Evolutionary conservation across 2,888 invertebrate genomes (phyloP), one percentile per base, ranked within the genome.

Genomic region (Cyaniris semiargus): DNA sequence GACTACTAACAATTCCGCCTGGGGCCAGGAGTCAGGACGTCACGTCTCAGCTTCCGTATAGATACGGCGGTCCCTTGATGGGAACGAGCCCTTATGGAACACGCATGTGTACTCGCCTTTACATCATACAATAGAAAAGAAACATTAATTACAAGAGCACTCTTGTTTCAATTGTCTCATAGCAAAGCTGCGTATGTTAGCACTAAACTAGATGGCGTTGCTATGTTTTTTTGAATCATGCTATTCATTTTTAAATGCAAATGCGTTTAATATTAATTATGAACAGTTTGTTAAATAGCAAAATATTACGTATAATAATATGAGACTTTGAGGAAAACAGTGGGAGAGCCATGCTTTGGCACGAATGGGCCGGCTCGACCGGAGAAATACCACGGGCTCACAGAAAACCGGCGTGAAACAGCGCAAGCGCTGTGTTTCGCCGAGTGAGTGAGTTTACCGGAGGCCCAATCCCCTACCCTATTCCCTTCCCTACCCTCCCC

Each of bases 31-130:
- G 86, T 83, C 87, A 86, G 90, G 88, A 89, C 86, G 88, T 87
- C 88, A 90, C 89, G 87, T 86, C 82, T 82, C 88, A 88, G 90
- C 89, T 92, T 92, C 91, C 91, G 90, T 83, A 78, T 79, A 48
- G 44, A 23, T 79, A 78, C 75, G 77, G 78, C 79, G 83, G 83
- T 86, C 87, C 87, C 89, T 85, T 84, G 85, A 81, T 82, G 83
- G 81, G 83, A 82, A 81, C 81, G 80, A 82, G 81, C 85, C 84
- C 83, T 83, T 84, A 79, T 80, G 38, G 60, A 53, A 48, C 21
- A 58, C 74, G 75, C 71, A 44, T 78, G 78, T 78, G 72, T 31
- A 27, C 78, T 48, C 76, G 76, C 75, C 75, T 77, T 79, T 5
- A 18, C 27, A 74, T 27, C 74, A 66, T 18, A 66, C 66, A 66